Evolutionary conservation across 35 echinoderm and acorn worm species (phyloP).

Genomic region (Amphiura filiformis): DNA sequence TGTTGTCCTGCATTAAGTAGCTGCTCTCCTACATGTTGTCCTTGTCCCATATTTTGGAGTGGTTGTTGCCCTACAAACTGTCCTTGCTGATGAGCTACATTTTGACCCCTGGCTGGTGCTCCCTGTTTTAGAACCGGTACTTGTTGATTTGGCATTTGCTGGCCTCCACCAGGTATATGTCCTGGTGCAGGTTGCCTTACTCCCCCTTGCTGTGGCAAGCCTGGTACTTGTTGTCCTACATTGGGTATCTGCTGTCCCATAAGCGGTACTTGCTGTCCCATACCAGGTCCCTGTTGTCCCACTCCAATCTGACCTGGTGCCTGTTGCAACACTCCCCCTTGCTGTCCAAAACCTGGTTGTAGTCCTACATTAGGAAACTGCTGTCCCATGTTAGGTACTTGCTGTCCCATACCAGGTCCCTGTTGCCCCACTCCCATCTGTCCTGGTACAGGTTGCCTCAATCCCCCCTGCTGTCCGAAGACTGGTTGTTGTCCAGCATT

Average conservation of each 20-base stretch:
- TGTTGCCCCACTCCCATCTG: neutral
- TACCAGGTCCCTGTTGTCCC: neutral
- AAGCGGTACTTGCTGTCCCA: neutral
- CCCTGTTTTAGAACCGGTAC: neutral
- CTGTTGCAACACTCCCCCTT: neutral
- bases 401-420: neutral
- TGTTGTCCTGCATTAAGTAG: neutral
- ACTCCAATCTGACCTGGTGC: neutral
- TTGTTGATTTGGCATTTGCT: neutral
- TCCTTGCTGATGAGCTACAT: neutral
- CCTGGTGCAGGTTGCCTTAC: neutral
- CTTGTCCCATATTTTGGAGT: neutral
- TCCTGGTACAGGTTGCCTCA: neutral
- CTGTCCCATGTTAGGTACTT: neutral
- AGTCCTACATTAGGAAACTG: neutral
- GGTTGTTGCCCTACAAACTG: neutral
- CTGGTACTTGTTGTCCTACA: neutral
- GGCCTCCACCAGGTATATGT: neutral
- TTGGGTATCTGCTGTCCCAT: constrained; percentile 16
- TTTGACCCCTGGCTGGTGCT: neutral
- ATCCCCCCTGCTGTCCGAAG: neutral
- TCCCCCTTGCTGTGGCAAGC: neutral
- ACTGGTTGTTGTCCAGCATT: neutral
- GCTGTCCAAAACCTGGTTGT: neutral
- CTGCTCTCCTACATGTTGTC: neutral